These are phyloP conservation scores for Pollicipes pollicipes DNA, from an alignment of 1,140 invertebrate genomes.

Conservation along the genomic window DNA sequence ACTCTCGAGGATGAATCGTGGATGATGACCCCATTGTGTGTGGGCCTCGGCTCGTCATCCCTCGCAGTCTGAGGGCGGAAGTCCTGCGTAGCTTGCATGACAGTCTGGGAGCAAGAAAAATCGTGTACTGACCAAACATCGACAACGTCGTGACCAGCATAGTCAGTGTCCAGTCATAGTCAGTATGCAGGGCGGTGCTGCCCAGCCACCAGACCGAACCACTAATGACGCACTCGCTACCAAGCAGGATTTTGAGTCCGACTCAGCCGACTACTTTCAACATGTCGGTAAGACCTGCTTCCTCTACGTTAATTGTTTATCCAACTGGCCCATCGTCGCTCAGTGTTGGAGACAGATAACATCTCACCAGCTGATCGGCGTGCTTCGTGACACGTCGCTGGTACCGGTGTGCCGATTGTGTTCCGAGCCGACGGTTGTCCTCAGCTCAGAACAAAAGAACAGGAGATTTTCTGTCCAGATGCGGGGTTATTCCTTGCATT, in stretches of 20 bases:
- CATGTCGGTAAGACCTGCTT: conserved; percentile 6
- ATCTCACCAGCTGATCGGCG: neutral
- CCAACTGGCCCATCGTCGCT: conserved; percentile 8
- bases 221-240: conserved; percentile 3
- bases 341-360: conserved; percentile 5
- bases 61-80: neutral
- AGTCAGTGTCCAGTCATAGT: conserved; percentile 4
- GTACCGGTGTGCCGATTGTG: conserved; percentile 3
- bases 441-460: conserved; percentile 5
- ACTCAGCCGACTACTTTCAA: conserved; percentile 8
- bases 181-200: conserved; percentile 5
- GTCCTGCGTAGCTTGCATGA: conserved; percentile 8
- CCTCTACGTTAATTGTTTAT: conserved; percentile 6
- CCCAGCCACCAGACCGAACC: conserved; percentile 10
- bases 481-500: conserved; percentile 1
- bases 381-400: conserved; percentile 6
- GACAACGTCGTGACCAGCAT: conserved; percentile 9
- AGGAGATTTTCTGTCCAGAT: neutral
- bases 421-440: conserved; percentile 8
- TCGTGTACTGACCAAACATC: conserved; percentile 10
- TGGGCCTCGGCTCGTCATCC: conserved; percentile 8
- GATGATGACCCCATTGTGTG: conserved; percentile 9
- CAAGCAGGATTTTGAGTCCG: conserved; percentile 9
- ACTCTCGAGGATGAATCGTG: neutral
- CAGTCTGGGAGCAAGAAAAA: neutral